Evolutionary conservation across 1,140 invertebrate genomes (phyloP).

Genomic region (Babylonia areolata): DNA sequence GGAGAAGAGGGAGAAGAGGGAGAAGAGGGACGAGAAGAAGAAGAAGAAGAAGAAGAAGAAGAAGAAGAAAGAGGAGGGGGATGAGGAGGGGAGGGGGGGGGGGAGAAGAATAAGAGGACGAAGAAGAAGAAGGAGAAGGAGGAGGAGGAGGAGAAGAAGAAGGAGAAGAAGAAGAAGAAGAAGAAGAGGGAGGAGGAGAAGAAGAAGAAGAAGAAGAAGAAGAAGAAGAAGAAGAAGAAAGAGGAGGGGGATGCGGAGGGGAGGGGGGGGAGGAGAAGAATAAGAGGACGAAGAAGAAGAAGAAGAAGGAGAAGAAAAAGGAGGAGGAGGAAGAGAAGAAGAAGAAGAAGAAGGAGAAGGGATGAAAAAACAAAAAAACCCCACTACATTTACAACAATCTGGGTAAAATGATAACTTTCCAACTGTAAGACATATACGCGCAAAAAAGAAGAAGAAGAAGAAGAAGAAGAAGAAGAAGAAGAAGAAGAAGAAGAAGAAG

Average conservation of each 20-base stretch:
- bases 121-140: background rate
- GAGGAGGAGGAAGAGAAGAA: background rate
- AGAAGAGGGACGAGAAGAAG: constrained; percentile 19
- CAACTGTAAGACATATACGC: too few species aligned
- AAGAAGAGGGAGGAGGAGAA: background rate
- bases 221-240: background rate
- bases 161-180: background rate
- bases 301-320: too few species aligned
- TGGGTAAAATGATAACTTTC: too few species aligned
- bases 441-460: too few species aligned
- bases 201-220: background rate
- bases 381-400: too few species aligned
- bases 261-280: too few species aligned
- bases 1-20: constrained; percentile 22
- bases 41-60: background rate
- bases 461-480: too few species aligned
- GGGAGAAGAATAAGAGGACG: background rate
- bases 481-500: too few species aligned
- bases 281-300: too few species aligned
- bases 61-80: background rate
- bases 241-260: too few species aligned
- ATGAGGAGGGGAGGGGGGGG: background rate
- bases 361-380: too few species aligned
- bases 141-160: background rate
- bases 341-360: too few species aligned